Evolutionary conservation across 2,113 vertebrate species (phyloP).

Genomic region (Scomber japonicus): DNA sequence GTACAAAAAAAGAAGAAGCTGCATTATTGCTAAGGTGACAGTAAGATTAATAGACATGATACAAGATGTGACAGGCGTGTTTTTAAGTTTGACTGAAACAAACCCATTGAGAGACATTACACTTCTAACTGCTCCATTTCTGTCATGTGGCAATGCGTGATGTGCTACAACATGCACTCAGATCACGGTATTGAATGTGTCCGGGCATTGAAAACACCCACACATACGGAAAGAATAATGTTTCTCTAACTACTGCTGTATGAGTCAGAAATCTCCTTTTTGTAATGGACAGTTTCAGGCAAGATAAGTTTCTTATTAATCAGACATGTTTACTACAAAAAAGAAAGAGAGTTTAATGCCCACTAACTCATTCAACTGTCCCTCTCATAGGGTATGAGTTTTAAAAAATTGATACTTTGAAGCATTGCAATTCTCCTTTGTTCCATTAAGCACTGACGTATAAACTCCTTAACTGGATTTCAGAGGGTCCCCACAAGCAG

Average conservation of each 20-base stretch:
- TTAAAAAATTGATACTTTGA: not conserved
- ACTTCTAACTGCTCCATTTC: not conserved
- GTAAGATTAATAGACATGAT: too few relatives aligned
- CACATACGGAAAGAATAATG: too few relatives aligned
- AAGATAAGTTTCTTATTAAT: not conserved
- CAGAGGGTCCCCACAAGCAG: not conserved
- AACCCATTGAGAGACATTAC: not conserved
- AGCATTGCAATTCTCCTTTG: not conserved
- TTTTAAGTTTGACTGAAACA: too few relatives aligned
- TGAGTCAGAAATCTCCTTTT: not conserved
- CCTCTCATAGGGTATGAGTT: not conserved
- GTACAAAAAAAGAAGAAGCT: too few relatives aligned
- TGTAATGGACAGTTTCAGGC: not conserved
- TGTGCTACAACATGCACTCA: too few relatives aligned
- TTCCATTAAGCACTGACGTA: not conserved
- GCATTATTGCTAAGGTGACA: too few relatives aligned
- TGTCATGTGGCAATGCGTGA: not conserved
- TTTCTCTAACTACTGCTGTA: too few relatives aligned
- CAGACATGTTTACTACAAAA: too few relatives aligned
- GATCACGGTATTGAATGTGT: too few relatives aligned
- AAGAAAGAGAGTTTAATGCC: not conserved
- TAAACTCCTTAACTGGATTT: not conserved
- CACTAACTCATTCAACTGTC: not conserved
- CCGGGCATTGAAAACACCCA: not conserved
- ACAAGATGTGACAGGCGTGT: too few relatives aligned